These are phyloP conservation scores for Sogatella furcifera DNA, from an alignment of 1,140 invertebrate species.

Conservation along the genomic window DNA sequence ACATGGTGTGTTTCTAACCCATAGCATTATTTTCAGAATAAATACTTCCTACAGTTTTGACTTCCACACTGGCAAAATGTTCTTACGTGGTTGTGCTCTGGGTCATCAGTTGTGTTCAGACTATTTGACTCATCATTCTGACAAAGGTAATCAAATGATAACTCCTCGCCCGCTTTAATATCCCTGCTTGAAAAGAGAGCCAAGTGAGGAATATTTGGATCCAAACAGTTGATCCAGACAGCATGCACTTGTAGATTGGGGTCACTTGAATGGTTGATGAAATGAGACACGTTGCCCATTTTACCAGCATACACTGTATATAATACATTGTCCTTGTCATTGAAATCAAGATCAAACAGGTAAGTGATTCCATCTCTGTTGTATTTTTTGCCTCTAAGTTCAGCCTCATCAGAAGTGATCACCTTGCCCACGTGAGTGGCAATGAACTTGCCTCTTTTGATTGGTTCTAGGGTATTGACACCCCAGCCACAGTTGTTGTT, in stretches of 20 bases:
- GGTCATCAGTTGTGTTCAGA: background rate
- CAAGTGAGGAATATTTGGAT: slow-evolving; percentile 76
- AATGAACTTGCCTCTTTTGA: slow-evolving; percentile 74
- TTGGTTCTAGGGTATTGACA: slow-evolving; percentile 61
- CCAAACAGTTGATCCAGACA: slow-evolving; percentile 84
- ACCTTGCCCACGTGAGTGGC: slow-evolving; percentile 90
- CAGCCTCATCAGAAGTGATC: slow-evolving; percentile 82
- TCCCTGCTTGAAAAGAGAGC: slow-evolving; percentile 75
- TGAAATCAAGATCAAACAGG: slow-evolving; percentile 90
- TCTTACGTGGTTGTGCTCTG: slow-evolving; percentile 27
- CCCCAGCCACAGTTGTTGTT: slow-evolving; percentile 86
- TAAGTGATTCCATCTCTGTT: slow-evolving; percentile 80
- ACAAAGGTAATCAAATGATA: slow-evolving; percentile 54
- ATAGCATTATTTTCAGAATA: slow-evolving; percentile 52
- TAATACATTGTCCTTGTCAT: slow-evolving; percentile 59
- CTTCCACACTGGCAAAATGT: slow-evolving; percentile 50
- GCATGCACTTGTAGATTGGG: slow-evolving; percentile 76
- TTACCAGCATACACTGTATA: slow-evolving; percentile 80
- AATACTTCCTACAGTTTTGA: slow-evolving; percentile 50
- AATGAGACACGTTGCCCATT: slow-evolving; percentile 81
- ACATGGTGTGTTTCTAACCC: too few relatives aligned
- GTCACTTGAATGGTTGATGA: slow-evolving; percentile 94
- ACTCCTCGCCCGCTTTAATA: slow-evolving; percentile 73
- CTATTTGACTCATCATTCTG: background rate
- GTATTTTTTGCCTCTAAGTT: slow-evolving; percentile 66